A percentile compares a stretch with the other conserved stretches of the same genome.
Evolutionary conservation across 2,113 vertebrate species (phyloP).

Genomic region (Xenopus tropicalis): UCB_Xtro_10.0 CM004444.2:144200501-144201000

Average conservation of each 20-base stretch:
- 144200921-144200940: too few relatives aligned
- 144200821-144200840: too few relatives aligned
- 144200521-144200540: too few relatives aligned
- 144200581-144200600: constrained; percentile 23
- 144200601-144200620: constrained; percentile 16
- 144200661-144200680: constrained; percentile 33
- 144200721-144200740: constrained; percentile 23
- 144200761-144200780: constrained; percentile 28
- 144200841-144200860: too few relatives aligned
- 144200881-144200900: too few relatives aligned
- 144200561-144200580: constrained; percentile 4
- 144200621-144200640: constrained; percentile 11
- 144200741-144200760: constrained; percentile 23
- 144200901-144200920: too few relatives aligned
- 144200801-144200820: too few relatives aligned
- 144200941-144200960: too few relatives aligned
- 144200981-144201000: too few relatives aligned
- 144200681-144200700: neutral
- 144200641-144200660: constrained; percentile 24
- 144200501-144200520: neutral
- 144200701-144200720: constrained; percentile 17
- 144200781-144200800: neutral
- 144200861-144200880: too few relatives aligned
- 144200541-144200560: neutral
- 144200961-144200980: too few relatives aligned